phyloP scores from a whole-genome alignment of 2,113 vertebrate genomes.

The Aldabrachelys gigantea region DNA sequence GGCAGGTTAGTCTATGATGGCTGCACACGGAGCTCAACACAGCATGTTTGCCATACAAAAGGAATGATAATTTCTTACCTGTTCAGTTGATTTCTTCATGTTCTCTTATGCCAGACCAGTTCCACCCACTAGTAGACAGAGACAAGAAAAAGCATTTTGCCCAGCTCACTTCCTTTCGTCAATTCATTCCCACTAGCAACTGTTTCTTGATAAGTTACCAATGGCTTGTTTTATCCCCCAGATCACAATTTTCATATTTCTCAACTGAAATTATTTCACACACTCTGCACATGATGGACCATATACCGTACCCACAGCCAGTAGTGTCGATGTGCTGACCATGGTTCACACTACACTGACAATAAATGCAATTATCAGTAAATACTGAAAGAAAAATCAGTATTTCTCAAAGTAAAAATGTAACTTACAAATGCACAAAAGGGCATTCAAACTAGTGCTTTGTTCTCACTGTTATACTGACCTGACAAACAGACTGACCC shows the following conservation, averaged over 20 bases:
- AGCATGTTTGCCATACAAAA: not conserved
- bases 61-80: not conserved
- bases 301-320: not conserved
- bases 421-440: not conserved
- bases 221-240: not conserved
- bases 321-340: not conserved
- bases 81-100: not conserved
- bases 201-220: not conserved
- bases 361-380: not conserved
- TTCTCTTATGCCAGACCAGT: not conserved
- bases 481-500: not conserved
- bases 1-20: not conserved
- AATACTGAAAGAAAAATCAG: not conserved
- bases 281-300: not conserved
- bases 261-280: conserved; percentile 27
- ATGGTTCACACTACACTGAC: not conserved
- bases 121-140: not conserved
- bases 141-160: rapidly evolving
- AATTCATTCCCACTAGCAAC: not conserved
- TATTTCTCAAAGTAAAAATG: not conserved
- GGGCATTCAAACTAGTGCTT: not conserved
- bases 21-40: not conserved
- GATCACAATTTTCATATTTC: conserved; percentile 5
- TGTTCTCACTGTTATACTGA: not conserved
- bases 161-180: not conserved